Conservation (phyloP, 2,113 vertebrate genomes). For the Thunnus thynnus region DNA sequence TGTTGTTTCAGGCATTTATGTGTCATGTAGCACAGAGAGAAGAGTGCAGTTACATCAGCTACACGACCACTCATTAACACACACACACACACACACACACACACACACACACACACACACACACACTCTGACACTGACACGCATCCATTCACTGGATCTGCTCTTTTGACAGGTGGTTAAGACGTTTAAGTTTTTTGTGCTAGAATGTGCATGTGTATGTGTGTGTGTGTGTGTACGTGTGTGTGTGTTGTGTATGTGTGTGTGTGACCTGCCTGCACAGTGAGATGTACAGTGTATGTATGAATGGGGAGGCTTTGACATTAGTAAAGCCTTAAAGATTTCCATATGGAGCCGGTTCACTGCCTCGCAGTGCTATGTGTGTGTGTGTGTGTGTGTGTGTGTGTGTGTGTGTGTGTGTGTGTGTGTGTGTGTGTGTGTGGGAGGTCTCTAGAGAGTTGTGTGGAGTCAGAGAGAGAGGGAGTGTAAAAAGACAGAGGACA, state of each 20-base stretch:
- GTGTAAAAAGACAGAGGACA: conserved; percentile 37
- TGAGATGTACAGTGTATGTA: conserved; percentile 7
- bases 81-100: no score
- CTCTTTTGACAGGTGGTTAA: no score
- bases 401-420: conserved; percentile 26
- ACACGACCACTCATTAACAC: no score
- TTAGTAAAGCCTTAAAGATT: conserved; percentile 63
- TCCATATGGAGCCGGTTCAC: conserved; percentile 50
- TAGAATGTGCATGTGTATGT: no score
- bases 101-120: no score
- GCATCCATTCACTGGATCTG: no score
- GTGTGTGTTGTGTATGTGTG: background rate
- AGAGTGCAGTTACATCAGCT: no score
- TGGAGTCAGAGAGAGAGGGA: conserved; percentile 51
- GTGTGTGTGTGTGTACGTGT: background rate
- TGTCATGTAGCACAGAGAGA: no score
- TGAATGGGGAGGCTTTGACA: conserved; percentile 58
- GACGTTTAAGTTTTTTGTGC: no score
- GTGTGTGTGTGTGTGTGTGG: conserved; percentile 37
- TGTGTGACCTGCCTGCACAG: no score
- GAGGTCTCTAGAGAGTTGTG: conserved; percentile 59
- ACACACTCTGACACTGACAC: no score
- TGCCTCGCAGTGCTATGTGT: conserved; percentile 24
- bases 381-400: conserved; percentile 41
- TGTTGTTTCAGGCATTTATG: no score